Base-by-base conservation (phyloP, 2,113 vertebrate genomes). In the Maccullochella peelii region DNA sequence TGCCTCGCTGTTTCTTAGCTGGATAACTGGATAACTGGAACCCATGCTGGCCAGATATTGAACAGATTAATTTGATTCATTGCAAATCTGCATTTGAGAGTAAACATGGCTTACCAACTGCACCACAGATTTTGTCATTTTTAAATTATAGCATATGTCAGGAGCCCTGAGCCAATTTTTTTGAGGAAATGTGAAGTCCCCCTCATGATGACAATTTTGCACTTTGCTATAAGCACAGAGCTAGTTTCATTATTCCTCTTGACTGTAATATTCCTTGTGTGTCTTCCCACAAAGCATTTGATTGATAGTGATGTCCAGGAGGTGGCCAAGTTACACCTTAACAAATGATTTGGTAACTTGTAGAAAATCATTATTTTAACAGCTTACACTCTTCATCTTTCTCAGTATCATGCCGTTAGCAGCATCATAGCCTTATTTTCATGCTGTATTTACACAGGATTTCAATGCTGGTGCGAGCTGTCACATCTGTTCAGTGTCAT, bases 401-500 rank as follows among this genome's bases (percentile, higher is more conserved):
- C 14, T 49, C 27, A 23, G 25, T 38, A 36, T 58, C 25, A 36
- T 52, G 44, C 23, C 42, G 33, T 15, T 16, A 50, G 65, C 40
- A 55, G 49, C 62, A 25, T n/a, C n/a, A 33, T 27, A 4, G 8
- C 23, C 52, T 44, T 79, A 6, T 70, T 70, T 21, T 14, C 7
- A 1, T 21, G 15, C 10, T 47, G 27, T 54, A 55, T 63, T 44
- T 72, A 65, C 36, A 57, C 18, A 42, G 18, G 16, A 25, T 47
- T 63, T 69, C 49, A 59, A n/a, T 44, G 25, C 6, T 47, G 27
- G 5, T 83, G 10, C 8, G 18, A 59, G 49, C 80, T 1, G 9
- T 70, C 36, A 40, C 57, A 30, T 79, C 67, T 52, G 57, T 20
- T 63, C 57, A 42, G 5, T 42, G 58, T 72, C 54, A 78, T 50